Evolutionary conservation across 53 echinoderm and acorn worm species (phyloP), one percentile per base, ranked within the genome.

Genomic region (Temnopleurus reevesii): DNA sequence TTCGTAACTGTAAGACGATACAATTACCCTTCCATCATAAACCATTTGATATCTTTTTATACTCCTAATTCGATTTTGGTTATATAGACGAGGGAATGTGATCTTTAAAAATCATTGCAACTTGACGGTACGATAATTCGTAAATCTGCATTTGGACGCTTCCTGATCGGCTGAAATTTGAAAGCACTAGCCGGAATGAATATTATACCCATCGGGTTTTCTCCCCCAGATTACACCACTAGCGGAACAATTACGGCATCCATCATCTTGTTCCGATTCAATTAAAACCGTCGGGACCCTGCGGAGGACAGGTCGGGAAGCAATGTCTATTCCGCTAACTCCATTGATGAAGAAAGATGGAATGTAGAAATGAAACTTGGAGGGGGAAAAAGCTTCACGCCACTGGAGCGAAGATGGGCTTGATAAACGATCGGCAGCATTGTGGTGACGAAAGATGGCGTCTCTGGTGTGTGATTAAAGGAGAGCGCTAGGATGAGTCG

Each of bases 201-300:
- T 43, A 41, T 41, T 71, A 71, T 71, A 38, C 49, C 41, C 71
- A 7, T 5, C 5, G 71, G 71, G 71, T 71, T n/a, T 71, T 21
- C 10, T 41, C 71, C 71, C 1, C 7, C 45, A 80, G 51, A 80
- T 80, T 29, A 80, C 80, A 80, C 25, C 80, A 80, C 80, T 27
- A 19, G 45, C 80, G 80, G 80, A 80, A 80, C 80, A 83, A 83
- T 54, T 83, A 56, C 33, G 19, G 55, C 55, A 56, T 83, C 83
- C 30, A 83, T 83, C 83, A 83, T 55, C 83, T 31, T 23, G 55
- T 55, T 83, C 31, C 83, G 55, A 83, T 83, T 83, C 55, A 83
- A 83, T 83, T 83, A 80, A 80, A 18, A 15, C 80, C 51, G 28
- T 46, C 27, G 17, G 27, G 28, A 49, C 80, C 80, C 80, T 13